These are phyloP conservation scores for Epizoanthus rinbou DNA, from an alignment of 92 coral and sea anemone species.

Conservation along the genomic window DNA sequence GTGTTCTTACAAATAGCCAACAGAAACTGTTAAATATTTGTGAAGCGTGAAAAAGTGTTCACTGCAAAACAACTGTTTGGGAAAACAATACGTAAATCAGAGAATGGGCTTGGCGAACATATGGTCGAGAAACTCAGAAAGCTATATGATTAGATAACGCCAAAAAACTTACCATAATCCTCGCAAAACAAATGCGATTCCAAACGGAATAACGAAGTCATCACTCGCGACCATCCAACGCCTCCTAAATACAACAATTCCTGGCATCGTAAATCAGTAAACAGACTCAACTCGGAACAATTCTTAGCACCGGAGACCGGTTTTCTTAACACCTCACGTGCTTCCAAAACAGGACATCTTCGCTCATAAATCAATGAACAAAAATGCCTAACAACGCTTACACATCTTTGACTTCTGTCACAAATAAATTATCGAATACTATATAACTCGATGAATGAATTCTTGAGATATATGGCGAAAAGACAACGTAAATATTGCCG, in stretches of 20 bases:
- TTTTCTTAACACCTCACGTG: slow-evolving; percentile 26
- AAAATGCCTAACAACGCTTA: background rate
- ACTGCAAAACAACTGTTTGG: background rate
- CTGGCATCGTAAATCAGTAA: slow-evolving; percentile 77
- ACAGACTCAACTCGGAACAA: background rate
- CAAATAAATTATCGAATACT: background rate
- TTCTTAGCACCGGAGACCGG: background rate
- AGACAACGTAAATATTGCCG: background rate
- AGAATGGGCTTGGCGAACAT: slow-evolving; percentile 18
- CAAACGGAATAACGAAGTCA: slow-evolving; percentile 97
- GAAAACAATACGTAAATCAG: background rate
- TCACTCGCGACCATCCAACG: slow-evolving; percentile 99
- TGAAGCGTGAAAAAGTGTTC: background rate
- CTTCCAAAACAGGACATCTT: slow-evolving; percentile 24
- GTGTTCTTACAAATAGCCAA: background rate
- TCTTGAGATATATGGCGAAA: background rate
- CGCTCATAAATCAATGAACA: background rate
- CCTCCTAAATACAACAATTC: slow-evolving; percentile 92
- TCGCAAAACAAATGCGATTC: slow-evolving; percentile 84
- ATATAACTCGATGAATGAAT: background rate
- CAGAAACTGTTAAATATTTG: background rate
- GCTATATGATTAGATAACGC: background rate
- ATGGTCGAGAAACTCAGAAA: background rate
- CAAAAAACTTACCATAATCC: slow-evolving; percentile 84
- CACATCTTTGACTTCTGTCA: background rate